Conservation (phyloP, 2,113 vertebrate species). For the Rhynchopsitta pachyrhyncha region DNA sequence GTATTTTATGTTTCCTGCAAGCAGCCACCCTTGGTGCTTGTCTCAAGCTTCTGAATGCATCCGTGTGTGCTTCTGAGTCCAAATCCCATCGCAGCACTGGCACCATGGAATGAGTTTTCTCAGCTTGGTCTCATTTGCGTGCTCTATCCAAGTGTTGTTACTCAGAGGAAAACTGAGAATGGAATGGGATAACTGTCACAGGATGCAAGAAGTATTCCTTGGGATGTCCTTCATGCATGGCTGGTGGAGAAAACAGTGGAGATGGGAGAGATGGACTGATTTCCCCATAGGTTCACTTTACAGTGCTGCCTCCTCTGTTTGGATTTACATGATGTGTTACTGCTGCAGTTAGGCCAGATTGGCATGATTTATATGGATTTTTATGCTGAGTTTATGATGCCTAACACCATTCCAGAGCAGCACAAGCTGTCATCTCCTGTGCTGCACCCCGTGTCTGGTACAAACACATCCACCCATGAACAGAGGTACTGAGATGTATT, state of each 20-base stretch:
- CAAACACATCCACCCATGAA: background rate
- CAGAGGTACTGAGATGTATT: background rate
- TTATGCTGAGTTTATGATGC: background rate
- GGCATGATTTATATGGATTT: background rate
- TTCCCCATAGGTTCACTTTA: background rate
- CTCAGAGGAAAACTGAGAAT: accelerated
- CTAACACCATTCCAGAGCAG: background rate
- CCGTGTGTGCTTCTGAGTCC: background rate
- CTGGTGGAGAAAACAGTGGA: background rate
- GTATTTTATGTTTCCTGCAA: background rate
- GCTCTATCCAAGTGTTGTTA: background rate
- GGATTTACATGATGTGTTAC: background rate
- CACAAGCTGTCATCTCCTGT: background rate
- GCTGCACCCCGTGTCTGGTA: background rate
- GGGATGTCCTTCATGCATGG: background rate
- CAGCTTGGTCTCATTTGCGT: background rate
- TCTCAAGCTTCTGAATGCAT: background rate
- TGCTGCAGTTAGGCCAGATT: background rate
- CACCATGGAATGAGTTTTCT: background rate
- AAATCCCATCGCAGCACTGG: background rate
- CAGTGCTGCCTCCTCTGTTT: background rate
- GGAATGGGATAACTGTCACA: background rate
- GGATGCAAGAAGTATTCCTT: background rate
- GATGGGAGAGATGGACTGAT: background rate
- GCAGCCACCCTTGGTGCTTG: background rate